Base-by-base conservation (phyloP, 35 echinoderm and acorn worm species). In the Heliocidaris erythrogramma region DNA sequence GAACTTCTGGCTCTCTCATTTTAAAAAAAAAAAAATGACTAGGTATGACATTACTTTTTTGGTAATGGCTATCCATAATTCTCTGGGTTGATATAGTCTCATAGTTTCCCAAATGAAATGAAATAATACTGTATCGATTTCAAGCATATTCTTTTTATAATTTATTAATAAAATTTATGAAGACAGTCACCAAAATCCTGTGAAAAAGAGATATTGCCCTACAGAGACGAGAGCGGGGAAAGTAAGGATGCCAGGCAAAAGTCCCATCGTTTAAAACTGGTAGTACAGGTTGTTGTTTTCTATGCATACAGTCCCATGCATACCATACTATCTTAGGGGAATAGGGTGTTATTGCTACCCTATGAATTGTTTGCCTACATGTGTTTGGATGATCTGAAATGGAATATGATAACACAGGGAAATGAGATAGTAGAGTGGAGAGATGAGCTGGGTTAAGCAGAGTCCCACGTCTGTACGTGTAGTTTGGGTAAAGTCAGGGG, bases 281-380 rank as follows among this genome's bases (percentile, higher is more conserved):
- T n/a, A 27, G 3, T 24, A 42, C 87, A 89, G 87, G 31, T 89
- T 89, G 87, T 9, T 89, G 87, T 89, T 89, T 89, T 89, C 87
- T 35, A 31, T 89, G 31, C 31, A 89, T 24, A 89, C 87, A 89
- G 87, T 89, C 31, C 47, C 47, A 89, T 31, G 31, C 87, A 78
- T 48, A 89, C 31, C 87, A 48, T 14, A 89, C 12, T 89, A 48
- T 89, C 87, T 89, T 89, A 24, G 87, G 87, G 87, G 87, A 89
- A 89, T 89, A 93, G 13, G 60, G 30, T 49, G 27, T 32, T 49
- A 27, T 93, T 61, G 60, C n/a, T 31, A 91, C 50, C 30, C 30
- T n/a, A 30, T 31, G 92, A 59, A 18, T 59, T 52, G 92, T 31
- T 59, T 52, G 49, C 92, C 50, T 93, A 32, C 30, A 93, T 31